A percentile compares a stretch with the other conserved stretches of the same genome.
Conservation (phyloP, 2,113 vertebrate species). For the Nycticebus coucang region DNA sequence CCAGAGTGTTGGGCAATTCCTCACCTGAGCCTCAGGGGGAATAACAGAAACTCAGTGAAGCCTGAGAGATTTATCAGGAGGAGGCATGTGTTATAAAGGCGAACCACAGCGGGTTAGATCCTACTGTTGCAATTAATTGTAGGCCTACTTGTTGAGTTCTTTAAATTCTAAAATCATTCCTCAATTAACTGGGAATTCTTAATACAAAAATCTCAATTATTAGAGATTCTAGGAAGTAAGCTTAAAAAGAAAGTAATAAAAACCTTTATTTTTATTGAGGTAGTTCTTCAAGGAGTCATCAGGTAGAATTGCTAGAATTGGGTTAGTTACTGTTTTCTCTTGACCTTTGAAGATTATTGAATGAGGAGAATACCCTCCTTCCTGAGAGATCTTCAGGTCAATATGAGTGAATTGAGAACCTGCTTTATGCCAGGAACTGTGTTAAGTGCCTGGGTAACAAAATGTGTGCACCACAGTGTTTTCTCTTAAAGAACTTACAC, state of each 20-base stretch:
- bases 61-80: background rate
- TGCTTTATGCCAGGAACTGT: background rate
- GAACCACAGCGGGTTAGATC: background rate
- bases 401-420: background rate
- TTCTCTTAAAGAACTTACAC: background rate
- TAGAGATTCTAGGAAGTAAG: background rate
- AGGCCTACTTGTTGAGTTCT: background rate
- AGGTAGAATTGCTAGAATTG: background rate
- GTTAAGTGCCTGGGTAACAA: background rate
- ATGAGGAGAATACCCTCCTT: background rate
- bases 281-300: background rate
- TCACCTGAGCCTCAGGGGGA: accelerated
- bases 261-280: background rate
- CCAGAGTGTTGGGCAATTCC: background rate
- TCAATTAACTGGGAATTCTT: background rate
- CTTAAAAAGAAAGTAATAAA: background rate
- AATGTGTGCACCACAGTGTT: background rate
- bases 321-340: background rate
- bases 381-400: background rate
- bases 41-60: background rate
- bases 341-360: background rate
- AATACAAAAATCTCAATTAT: background rate
- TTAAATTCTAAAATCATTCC: conserved; percentile 12
- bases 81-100: background rate
- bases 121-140: background rate